These are phyloP conservation scores for Carcharodon carcharias DNA, from an alignment of 2,797 vertebrate species.

Conservation along the genomic window DNA sequence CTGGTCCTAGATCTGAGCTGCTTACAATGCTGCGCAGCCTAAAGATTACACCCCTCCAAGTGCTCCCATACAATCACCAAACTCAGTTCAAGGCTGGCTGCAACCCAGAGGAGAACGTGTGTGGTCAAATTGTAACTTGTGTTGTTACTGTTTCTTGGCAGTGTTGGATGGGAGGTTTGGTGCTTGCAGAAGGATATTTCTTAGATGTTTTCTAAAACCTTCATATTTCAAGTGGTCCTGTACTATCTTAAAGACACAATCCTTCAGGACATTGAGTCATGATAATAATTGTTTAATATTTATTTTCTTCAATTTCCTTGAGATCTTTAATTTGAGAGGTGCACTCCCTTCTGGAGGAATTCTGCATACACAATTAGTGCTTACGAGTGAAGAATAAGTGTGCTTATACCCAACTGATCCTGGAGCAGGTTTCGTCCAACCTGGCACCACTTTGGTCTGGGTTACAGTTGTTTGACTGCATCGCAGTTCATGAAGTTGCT, in stretches of 20 bases:
- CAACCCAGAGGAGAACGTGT: not conserved
- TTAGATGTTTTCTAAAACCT: not conserved
- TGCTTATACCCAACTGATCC: not conserved
- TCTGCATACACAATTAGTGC: not conserved
- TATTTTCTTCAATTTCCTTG: not conserved
- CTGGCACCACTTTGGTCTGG: not conserved
- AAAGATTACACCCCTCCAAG: not conserved
- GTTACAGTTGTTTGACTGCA: not conserved
- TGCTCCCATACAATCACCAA: not conserved
- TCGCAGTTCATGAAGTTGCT: not conserved
- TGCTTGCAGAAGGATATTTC: not conserved
- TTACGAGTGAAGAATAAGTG: not conserved
- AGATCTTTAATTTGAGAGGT: not conserved
- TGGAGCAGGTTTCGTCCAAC: not conserved
- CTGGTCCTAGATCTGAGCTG: not conserved
- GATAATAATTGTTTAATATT: not conserved
- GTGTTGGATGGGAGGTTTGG: not conserved
- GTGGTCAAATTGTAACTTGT: not conserved
- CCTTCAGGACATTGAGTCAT: not conserved
- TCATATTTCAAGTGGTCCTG: not conserved
- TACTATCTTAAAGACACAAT: not conserved
- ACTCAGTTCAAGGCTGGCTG: not conserved
- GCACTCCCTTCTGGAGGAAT: not conserved
- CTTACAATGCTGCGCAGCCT: not conserved
- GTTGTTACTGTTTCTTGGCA: conserved; percentile 24